Conservation (phyloP, 2,888 invertebrate species). For the Camponotus fellah region DNA sequence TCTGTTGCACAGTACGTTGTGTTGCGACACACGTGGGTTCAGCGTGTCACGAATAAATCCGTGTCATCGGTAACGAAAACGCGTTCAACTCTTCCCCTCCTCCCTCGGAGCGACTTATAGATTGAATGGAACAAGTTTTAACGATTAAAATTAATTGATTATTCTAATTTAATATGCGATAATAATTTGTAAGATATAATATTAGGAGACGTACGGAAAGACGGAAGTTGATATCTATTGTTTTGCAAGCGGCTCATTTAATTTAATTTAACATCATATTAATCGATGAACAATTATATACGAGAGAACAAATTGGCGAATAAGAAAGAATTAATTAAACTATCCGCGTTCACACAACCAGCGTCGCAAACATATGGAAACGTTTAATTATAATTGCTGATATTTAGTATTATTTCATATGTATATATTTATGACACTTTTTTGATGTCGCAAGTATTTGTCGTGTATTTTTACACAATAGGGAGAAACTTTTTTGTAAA, state of each 20-base stretch:
- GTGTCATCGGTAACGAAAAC: background rate
- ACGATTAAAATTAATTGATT: background rate
- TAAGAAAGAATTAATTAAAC: background rate
- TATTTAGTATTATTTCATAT: background rate
- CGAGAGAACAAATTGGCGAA: background rate
- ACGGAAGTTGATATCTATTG: background rate
- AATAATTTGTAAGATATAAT: background rate
- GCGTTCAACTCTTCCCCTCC: background rate
- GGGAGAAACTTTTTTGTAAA: background rate
- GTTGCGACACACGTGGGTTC: slow-evolving; percentile 17
- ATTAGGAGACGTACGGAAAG: background rate
- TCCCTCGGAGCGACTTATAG: background rate
- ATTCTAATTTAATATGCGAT: background rate
- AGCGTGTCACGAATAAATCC: background rate
- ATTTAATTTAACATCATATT: background rate
- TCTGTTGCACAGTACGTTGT: slow-evolving; percentile 6
- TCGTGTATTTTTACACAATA: background rate
- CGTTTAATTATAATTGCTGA: background rate
- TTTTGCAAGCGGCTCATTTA: background rate
- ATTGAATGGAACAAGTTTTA: background rate
- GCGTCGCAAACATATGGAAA: background rate
- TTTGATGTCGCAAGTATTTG: background rate
- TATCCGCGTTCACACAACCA: background rate
- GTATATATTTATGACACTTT: too few species aligned
- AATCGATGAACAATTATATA: background rate